Base-by-base conservation (phyloP, 1,140 invertebrate species). In the Solenopsis fugax region DNA sequence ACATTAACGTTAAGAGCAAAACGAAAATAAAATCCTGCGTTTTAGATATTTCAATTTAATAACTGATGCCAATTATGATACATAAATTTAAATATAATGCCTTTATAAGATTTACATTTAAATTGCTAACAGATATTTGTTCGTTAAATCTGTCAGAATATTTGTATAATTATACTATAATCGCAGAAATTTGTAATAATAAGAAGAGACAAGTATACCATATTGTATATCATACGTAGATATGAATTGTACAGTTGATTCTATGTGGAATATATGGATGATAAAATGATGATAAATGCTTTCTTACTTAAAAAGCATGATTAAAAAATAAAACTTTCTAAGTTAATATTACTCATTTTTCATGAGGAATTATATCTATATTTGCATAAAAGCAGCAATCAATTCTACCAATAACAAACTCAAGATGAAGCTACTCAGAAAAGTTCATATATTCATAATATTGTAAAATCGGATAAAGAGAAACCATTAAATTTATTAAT, bases 161-260 rank as follows among this genome's bases (percentile, higher is more conserved):
- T 58, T 80, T 81, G 5, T 41, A 62, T 45, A 37, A 69, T 67
- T 56, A 48, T 21, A 65, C 16, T 64, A 45, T 60, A 80, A 54
- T 80, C 13, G 1, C 77, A 54, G 48, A 41, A 56, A 50, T 88
- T 58, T 64, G 29, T 60, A 71, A 69, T 64, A 69, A 67, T 75
- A 89, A 89, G 88, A 89, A 89, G 88, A 89, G 88, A 89, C 88
- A 89, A 89, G 88, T 89, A 69, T 58, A 89, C 16, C n/a, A 60
- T 48, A 75, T 37, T 65, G 45, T 48, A 87, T 65, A 9, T 67
- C 50, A 54, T 65, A 29, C n/a, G 24, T 37, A 64, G 18, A 64
- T 52, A 67, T 67, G 34, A 80, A 37, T 12, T 18, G n/a, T 58
- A 60, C 24, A 75, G 21, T 54, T 80, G 21, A 76, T 76, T 76